Evolutionary conservation across 2,113 vertebrate genomes (phyloP), one percentile per base, ranked within the genome.

Genomic region (Psettodes erumei): DNA sequence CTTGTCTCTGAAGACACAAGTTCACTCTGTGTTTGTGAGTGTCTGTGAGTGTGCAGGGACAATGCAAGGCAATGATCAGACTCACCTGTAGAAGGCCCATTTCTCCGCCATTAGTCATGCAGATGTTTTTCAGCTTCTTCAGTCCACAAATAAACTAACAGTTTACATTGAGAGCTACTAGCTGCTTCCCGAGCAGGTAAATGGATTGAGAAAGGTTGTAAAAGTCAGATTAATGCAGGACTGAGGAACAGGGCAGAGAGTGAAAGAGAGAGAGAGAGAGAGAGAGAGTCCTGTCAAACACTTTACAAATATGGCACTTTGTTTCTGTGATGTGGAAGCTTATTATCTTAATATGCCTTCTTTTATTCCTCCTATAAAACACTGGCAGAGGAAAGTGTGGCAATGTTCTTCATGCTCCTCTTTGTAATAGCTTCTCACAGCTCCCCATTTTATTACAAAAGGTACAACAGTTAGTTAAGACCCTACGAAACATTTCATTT

Each of bases 381-480:
- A 90, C 79, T 81, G 75, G 61, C 75, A 84, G 64, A 83, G 70
- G 66, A 58, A 82, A 81, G 70, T 19, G 21, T 38, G 59, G 38
- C 35, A 62, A 62, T 40, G 16, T 56, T 84, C 80, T 67, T 82
- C 71, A 61, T 75, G 74, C 74, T 86, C 69, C 75, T 71, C 40
- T 75, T 71, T 71, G 83, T 89, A 89, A 90, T 85, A 86, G 87
- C 83, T 85, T 77, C 84, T 86, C 74, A 79, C 63, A 54, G 79
- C 65, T 64, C 74, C 84, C 88, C 84, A 85, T 88, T 93, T 87
- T 81, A 91, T 92, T 92, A 92, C 84, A 82, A 88, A 89, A 91
- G 90, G 90, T 91, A 89, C 86, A 88, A 90, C 89, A 86, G 88
- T 92, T 88, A 91, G 89, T 93, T 92, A 91, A 91, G 90, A 93